Percentiles rank a stretch among this genome's conserved stretches.
Evolutionary conservation across 2,113 vertebrate species (phyloP).

Genomic region (Actinemys pallida): DNA sequence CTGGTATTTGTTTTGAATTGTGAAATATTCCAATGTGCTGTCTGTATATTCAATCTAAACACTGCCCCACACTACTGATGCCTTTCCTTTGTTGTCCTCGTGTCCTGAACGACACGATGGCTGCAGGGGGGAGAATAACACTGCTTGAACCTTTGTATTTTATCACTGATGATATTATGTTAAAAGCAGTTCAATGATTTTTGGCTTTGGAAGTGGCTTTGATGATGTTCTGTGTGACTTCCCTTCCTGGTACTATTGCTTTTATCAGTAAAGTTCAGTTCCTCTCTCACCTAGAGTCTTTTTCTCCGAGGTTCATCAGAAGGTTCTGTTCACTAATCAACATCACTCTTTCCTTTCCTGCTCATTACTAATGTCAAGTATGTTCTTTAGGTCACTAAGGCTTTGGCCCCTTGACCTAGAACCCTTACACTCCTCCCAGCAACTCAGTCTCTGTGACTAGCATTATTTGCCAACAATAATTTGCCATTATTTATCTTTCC

Average conservation of each 20-base stretch:
- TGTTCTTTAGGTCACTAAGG: neutral
- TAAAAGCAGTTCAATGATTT: slow-evolving; percentile 32
- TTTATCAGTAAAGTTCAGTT: slow-evolving; percentile 15
- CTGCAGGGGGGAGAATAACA: neutral
- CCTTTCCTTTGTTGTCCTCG: slow-evolving; percentile 16
- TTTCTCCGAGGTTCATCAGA: neutral
- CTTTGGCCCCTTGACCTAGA: neutral
- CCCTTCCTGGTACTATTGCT: neutral
- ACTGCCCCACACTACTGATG: neutral
- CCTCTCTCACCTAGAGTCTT: neutral
- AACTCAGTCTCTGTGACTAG: neutral
- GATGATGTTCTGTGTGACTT: slow-evolving; percentile 11
- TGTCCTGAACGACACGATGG: neutral
- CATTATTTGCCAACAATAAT: neutral
- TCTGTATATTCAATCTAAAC: neutral
- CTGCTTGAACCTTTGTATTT: slow-evolving; percentile 44
- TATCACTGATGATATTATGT: slow-evolving; percentile 34
- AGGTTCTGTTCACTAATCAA: neutral
- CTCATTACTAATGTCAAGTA: neutral
- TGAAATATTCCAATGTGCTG: neutral
- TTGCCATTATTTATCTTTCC: neutral
- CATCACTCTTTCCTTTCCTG: neutral
- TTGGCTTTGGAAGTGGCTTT: slow-evolving; percentile 32
- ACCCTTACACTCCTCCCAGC: neutral
- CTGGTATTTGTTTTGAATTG: neutral